Conservation (phyloP, 2,888 invertebrate genomes). For the Noctua comes region DNA sequence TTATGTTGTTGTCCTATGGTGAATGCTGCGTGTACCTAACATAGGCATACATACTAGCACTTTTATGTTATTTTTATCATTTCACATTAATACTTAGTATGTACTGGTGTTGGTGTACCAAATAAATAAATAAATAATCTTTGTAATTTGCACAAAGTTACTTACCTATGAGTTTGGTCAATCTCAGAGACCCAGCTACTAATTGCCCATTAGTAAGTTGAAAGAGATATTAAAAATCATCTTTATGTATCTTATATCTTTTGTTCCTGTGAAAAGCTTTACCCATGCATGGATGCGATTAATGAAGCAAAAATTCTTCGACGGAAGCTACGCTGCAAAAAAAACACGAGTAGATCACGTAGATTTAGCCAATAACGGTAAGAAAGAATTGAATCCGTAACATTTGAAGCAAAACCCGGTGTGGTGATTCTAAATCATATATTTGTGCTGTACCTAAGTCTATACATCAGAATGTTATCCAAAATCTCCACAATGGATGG, state of each 20-base stretch:
- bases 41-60: too few relatives aligned
- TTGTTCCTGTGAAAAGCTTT: conserved; percentile 8
- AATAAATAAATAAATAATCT: neutral
- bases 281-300: conserved; percentile 18
- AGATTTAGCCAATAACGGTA: conserved; percentile 9
- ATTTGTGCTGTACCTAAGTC: conserved; percentile 17
- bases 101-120: too few relatives aligned
- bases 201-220: conserved; percentile 25
- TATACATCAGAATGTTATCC: conserved; percentile 45
- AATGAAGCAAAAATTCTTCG: conserved; percentile 37
- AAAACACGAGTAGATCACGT: conserved; percentile 13
- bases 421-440: conserved; percentile 21
- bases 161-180: neutral
- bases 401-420: conserved; percentile 10
- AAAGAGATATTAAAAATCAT: conserved; percentile 16
- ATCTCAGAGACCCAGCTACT: neutral
- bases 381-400: neutral
- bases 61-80: too few relatives aligned
- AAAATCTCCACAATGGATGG: conserved; percentile 47
- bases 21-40: too few relatives aligned
- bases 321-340: conserved; percentile 24
- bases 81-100: too few relatives aligned
- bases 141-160: neutral
- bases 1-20: too few relatives aligned
- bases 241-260: too few relatives aligned